Percentiles rank a stretch among this genome's conserved stretches.
phyloP scores from a whole-genome alignment of 2,113 vertebrate species.

The Ochotona princeps region DNA sequence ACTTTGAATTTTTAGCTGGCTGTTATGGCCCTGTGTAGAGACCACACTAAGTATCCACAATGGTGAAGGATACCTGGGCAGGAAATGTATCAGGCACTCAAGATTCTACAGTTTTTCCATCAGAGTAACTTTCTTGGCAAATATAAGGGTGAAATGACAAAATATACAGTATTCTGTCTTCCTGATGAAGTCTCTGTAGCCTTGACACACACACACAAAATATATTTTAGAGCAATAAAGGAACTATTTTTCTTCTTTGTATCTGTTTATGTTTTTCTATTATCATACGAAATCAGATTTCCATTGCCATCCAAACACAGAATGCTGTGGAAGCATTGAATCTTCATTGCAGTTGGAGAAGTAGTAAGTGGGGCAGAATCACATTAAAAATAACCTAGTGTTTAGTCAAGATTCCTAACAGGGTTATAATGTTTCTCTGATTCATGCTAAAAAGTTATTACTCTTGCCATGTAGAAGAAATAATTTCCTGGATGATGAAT shows the following conservation, averaged over 20 bases:
- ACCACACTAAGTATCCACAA: not conserved
- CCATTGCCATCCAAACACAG: too few species aligned
- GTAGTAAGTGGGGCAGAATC: slow-evolving; percentile 63
- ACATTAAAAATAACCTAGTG: slow-evolving; percentile 59
- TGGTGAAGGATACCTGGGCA: not conserved
- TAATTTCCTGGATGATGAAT: slow-evolving; percentile 78
- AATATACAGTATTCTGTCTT: not conserved
- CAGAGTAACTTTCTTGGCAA: not conserved
- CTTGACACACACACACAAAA: not conserved
- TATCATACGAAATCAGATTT: not conserved
- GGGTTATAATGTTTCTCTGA: slow-evolving; percentile 74
- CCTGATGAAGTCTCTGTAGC: not conserved
- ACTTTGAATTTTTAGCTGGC: not conserved
- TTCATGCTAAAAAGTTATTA: slow-evolving; percentile 73
- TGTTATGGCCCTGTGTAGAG: not conserved
- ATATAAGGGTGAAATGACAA: slow-evolving; percentile 16
- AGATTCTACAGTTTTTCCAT: not conserved
- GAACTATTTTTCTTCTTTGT: not conserved
- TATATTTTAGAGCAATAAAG: slow-evolving; percentile 5
- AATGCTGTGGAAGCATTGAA: not conserved
- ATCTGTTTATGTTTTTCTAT: slow-evolving; percentile 52
- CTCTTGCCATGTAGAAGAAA: slow-evolving; percentile 73
- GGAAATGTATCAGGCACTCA: not conserved
- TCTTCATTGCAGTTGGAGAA: slow-evolving; percentile 34
- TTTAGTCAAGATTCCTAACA: slow-evolving; percentile 71